Evolutionary conservation across 92 coral and sea anemone species (phyloP).

Genomic region (Epizoanthus ramosus): DNA sequence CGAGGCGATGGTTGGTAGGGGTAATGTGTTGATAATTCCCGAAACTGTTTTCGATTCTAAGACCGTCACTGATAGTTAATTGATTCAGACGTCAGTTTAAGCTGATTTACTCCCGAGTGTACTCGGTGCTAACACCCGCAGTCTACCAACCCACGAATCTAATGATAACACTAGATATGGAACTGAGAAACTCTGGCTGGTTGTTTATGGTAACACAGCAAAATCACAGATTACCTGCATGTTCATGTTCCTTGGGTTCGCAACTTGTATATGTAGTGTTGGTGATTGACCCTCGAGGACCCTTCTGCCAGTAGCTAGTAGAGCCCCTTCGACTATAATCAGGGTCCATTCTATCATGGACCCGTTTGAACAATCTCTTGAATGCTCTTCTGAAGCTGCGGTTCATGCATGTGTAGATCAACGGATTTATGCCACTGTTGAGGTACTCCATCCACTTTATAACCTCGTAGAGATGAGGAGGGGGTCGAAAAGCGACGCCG

Average conservation of each 20-base stretch:
- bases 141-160: too few relatives aligned
- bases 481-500: slow-evolving; percentile 23
- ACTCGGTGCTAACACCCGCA: too few relatives aligned
- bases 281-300: slow-evolving; percentile 18
- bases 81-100: too few relatives aligned
- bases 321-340: slow-evolving; percentile 59
- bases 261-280: slow-evolving; percentile 18
- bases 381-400: slow-evolving; percentile 80
- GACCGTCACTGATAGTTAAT: too few relatives aligned
- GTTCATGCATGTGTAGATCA: slow-evolving; percentile 88
- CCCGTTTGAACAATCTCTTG: slow-evolving; percentile 62
- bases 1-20: too few relatives aligned
- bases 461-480: slow-evolving; percentile 58
- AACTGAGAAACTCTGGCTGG: too few relatives aligned
- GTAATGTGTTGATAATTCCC: too few relatives aligned
- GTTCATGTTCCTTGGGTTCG: slow-evolving; percentile 15
- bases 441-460: slow-evolving; percentile 86
- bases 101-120: too few relatives aligned
- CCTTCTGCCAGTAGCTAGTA: slow-evolving; percentile 37
- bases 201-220: too few relatives aligned
- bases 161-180: too few relatives aligned
- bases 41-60: too few relatives aligned
- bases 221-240: not conserved
- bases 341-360: slow-evolving; percentile 52
- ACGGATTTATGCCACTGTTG: slow-evolving; percentile 83